Conservation (phyloP, 2,797 vertebrate species). For the Lagorchestes hirsutus region DNA sequence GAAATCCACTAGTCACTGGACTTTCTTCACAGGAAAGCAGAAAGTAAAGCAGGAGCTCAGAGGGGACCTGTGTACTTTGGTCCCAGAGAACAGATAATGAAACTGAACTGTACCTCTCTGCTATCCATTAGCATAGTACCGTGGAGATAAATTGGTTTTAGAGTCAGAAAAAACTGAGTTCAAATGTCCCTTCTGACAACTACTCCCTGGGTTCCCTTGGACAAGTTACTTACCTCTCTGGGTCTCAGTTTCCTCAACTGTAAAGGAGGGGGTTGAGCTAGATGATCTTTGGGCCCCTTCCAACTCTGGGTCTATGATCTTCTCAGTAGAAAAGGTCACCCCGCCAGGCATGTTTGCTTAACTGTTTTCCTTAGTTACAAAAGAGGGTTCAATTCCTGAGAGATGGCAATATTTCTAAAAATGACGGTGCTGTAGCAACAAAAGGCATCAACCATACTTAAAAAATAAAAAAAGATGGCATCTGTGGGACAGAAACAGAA, state of each 20-base stretch:
- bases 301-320: background rate
- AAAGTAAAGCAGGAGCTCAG: background rate
- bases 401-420: background rate
- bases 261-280: background rate
- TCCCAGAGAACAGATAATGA: background rate
- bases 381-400: background rate
- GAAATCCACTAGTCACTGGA: background rate
- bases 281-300: background rate
- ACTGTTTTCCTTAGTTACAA: background rate
- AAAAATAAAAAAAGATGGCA: background rate
- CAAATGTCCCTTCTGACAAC: background rate
- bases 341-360: background rate
- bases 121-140: background rate
- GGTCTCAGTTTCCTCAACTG: background rate
- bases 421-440: background rate
- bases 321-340: background rate
- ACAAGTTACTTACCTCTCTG: background rate
- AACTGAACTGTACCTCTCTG: background rate
- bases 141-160: background rate
- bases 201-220: background rate
- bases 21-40: background rate
- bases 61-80: background rate
- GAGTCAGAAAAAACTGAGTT: background rate
- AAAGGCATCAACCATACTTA: background rate
- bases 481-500: background rate